These are phyloP conservation scores for Sceloporus tristichus DNA, from an alignment of 2,113 vertebrate species.

Conservation along the genomic window DNA sequence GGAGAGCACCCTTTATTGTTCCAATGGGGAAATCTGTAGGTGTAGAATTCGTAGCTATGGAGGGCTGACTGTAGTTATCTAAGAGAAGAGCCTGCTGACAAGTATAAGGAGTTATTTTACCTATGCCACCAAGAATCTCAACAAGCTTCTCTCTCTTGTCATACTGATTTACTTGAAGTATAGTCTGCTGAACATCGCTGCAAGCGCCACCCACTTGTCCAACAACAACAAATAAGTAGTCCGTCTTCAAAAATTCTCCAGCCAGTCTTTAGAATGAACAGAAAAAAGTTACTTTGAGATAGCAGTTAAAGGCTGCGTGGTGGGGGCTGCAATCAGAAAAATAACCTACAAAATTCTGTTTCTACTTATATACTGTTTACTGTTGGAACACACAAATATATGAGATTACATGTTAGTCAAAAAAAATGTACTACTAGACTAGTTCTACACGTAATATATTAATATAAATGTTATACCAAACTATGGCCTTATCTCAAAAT, in stretches of 20 bases:
- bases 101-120: conserved; percentile 69
- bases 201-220: conserved; percentile 93
- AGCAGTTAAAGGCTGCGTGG: neutral
- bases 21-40: too few relatives aligned
- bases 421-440: neutral
- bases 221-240: conserved; percentile 93
- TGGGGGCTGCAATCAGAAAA: neutral
- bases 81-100: neutral
- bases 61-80: neutral
- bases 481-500: neutral
- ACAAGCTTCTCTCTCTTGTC: conserved; percentile 89
- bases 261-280: conserved; percentile 83
- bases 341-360: neutral
- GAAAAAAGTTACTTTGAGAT: neutral
- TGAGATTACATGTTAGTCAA: neutral
- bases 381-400: neutral
- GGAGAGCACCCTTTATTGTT: too few relatives aligned
- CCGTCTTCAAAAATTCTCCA: conserved; percentile 84
- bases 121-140: conserved; percentile 84
- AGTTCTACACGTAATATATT: conserved; percentile 5
- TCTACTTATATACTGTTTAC: too few relatives aligned
- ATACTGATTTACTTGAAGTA: conserved; percentile 86
- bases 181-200: conserved; percentile 88
- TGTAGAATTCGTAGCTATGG: too few relatives aligned
- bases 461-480: neutral